Conservation (phyloP, 2,113 vertebrate species). For the Eclectus roratus region DNA sequence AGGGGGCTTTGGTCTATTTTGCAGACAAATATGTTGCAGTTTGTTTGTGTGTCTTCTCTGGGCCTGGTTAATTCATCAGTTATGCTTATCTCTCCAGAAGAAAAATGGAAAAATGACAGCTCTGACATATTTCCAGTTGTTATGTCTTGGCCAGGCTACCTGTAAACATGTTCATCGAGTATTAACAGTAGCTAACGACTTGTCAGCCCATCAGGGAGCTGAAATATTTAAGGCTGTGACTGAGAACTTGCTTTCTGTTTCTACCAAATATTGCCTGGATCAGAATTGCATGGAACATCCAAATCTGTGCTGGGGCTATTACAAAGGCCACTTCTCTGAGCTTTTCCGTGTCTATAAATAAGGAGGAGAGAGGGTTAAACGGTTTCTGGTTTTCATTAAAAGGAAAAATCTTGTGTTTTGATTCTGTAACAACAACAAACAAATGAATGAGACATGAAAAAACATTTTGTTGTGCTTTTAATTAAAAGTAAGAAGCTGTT, state of each 20-base stretch:
- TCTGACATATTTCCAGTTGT: not conserved
- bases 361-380: slow-evolving; percentile 61
- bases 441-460: slow-evolving; percentile 79
- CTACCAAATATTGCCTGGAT: slow-evolving; percentile 45
- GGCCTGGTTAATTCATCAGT: not conserved
- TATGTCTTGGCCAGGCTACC: not conserved
- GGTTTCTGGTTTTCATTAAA: slow-evolving; percentile 78
- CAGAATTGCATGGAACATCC: slow-evolving; percentile 25
- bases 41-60: not conserved
- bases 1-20: not conserved
- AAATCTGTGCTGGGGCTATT: slow-evolving; percentile 48
- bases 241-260: slow-evolving; percentile 33
- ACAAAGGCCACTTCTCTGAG: slow-evolving; percentile 62
- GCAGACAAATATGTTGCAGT: not conserved
- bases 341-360: slow-evolving; percentile 54
- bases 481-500: slow-evolving; percentile 75
- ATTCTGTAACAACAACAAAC: slow-evolving; percentile 80
- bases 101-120: not conserved
- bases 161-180: slow-evolving; percentile 1
- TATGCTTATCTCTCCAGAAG: not conserved
- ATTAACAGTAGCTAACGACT: not conserved
- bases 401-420: slow-evolving; percentile 76
- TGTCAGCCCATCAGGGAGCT: not conserved
- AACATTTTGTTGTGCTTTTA: slow-evolving; percentile 74
- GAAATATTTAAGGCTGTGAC: not conserved